phyloP scores from a whole-genome alignment of 2,797 vertebrate genomes.

The Myripristis murdjan region DNA sequence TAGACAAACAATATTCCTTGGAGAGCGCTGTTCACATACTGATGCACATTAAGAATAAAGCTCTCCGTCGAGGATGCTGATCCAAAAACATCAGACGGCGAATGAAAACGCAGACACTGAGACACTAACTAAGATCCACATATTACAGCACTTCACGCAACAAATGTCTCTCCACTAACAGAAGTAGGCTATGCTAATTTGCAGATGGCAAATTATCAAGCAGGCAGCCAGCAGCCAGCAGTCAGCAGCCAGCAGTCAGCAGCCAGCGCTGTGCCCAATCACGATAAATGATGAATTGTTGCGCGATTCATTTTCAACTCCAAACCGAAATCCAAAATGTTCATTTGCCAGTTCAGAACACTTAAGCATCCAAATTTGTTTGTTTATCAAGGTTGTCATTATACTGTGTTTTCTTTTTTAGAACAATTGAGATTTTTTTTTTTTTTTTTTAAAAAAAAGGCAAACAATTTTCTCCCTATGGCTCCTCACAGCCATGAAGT shows the following conservation, averaged over 20 bases:
- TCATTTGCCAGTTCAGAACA: conserved; percentile 15
- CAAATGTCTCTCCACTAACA: conserved; percentile 51
- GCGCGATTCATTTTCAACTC: conserved; percentile 24
- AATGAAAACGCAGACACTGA: conserved; percentile 39
- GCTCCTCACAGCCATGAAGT: conserved; percentile 66
- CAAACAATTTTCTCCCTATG: conserved; percentile 58
- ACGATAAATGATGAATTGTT: conserved; percentile 40
- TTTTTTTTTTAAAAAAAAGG: conserved; percentile 48
- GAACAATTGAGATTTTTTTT: conserved; percentile 43
- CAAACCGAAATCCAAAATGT: conserved; percentile 37
- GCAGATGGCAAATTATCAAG: conserved; percentile 59
- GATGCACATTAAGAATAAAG: conserved; percentile 34
- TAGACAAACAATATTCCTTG: conserved; percentile 31
- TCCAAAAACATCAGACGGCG: conserved; percentile 45
- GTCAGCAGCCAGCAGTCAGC: conserved; percentile 35
- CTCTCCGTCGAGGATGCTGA: conserved; percentile 34
- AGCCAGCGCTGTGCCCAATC: conserved; percentile 40
- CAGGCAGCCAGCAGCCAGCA: conserved; percentile 34
- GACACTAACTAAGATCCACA: conserved; percentile 26
- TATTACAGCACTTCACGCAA: conserved; percentile 38
- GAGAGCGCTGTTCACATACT: conserved; percentile 13
- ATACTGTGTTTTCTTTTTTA: conserved; percentile 34
- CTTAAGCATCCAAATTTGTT: conserved; percentile 21
- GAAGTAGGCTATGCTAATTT: conserved; percentile 59
- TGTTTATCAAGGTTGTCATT: conserved; percentile 39